A percentile compares a stretch with the other conserved stretches of the same genome.
Conservation (phyloP, 1,140 invertebrate genomes). For the Polyergus mexicanus region DNA sequence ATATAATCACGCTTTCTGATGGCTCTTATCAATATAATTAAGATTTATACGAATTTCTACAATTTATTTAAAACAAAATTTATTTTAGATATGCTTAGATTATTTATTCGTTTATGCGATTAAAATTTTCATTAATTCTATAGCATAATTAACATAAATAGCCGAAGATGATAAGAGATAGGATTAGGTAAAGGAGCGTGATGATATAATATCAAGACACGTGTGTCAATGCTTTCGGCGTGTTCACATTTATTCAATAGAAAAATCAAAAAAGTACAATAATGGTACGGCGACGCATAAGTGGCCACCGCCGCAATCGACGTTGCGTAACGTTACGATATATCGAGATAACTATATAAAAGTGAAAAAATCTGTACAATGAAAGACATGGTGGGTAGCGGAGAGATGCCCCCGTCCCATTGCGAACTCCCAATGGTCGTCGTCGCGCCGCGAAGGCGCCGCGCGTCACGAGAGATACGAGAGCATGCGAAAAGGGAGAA, state of each 20-base stretch:
- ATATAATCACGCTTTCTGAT: neutral
- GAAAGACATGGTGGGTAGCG: constrained; percentile 87
- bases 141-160: neutral
- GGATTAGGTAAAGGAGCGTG: neutral
- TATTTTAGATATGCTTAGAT: neutral
- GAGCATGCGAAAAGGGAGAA: constrained; percentile 65
- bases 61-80: neutral
- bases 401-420: constrained; percentile 85
- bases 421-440: constrained; percentile 74
- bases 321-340: constrained; percentile 83
- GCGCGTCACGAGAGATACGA: constrained; percentile 50
- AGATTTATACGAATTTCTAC: neutral
- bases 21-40: neutral
- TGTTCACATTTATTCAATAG: constrained; percentile 87
- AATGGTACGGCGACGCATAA: constrained; percentile 82
- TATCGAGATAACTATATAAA: constrained; percentile 86
- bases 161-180: neutral
- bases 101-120: neutral
- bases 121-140: neutral
- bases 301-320: constrained; percentile 81
- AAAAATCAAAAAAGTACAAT: constrained; percentile 86
- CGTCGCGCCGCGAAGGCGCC: constrained; percentile 55
- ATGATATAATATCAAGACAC: constrained; percentile 1
- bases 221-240: constrained; percentile 78
- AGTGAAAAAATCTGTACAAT: constrained; percentile 87